A percentile compares a stretch with the other conserved stretches of the same genome.
Evolutionary conservation across 1,140 invertebrate genomes (phyloP).

Genomic region (Mercenaria mercenaria): DNA sequence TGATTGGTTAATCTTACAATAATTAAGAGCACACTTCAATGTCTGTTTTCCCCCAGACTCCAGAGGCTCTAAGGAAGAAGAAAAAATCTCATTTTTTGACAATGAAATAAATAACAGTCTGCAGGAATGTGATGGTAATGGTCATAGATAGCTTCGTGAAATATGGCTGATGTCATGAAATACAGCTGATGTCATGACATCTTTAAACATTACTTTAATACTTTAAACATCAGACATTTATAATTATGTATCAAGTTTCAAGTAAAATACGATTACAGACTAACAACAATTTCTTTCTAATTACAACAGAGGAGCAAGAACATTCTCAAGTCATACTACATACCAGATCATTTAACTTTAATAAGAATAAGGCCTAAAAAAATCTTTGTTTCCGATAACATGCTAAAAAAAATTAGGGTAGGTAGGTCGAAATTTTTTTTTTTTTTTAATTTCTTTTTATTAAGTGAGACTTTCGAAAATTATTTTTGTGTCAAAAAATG

Average conservation of each 20-base stretch:
- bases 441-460: no score
- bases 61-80: background rate
- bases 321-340: no score
- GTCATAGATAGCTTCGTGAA: background rate
- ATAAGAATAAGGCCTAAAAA: no score
- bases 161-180: background rate
- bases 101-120: background rate
- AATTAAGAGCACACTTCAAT: background rate
- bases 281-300: no score
- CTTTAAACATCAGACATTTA: background rate
- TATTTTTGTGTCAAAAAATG: no score
- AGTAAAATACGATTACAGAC: no score
- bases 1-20: slow-evolving; percentile 8
- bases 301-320: no score
- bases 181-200: background rate
- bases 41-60: background rate
- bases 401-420: no score
- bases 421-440: no score
- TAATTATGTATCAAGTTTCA: background rate
- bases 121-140: background rate
- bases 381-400: no score
- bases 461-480: no score
- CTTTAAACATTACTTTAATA: background rate
- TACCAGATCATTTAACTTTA: no score
- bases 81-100: background rate